Evolutionary conservation across 2,113 vertebrate species (phyloP).

Genomic region (Daboia siamensis): DNA sequence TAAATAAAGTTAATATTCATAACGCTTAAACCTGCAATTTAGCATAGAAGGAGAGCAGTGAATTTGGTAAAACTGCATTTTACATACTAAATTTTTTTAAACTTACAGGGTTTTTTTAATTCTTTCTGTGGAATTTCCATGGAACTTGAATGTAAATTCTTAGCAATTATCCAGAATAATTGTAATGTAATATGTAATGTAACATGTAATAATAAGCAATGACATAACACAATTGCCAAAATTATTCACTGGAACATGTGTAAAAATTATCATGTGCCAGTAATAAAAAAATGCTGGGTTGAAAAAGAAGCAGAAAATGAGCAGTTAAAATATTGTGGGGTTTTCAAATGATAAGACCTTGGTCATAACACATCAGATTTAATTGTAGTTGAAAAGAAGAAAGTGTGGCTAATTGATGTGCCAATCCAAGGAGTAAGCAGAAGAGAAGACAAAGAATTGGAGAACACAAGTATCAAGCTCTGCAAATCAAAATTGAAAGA

Average conservation of each 20-base stretch:
- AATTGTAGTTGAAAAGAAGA: background rate
- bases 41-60: background rate
- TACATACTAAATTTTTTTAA: background rate
- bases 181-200: too few relatives aligned
- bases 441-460: background rate
- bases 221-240: background rate
- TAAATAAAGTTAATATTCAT: background rate
- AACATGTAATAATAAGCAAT: background rate
- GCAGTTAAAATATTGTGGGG: background rate
- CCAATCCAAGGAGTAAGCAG: background rate
- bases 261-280: too few relatives aligned
- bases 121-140: background rate
- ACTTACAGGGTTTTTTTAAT: background rate
- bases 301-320: background rate
- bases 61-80: background rate
- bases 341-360: background rate
- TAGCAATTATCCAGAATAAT: background rate
- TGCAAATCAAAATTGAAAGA: background rate
- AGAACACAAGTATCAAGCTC: background rate
- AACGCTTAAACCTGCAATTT: background rate
- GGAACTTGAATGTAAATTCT: background rate
- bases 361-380: background rate
- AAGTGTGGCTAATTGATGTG: background rate
- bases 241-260: background rate
- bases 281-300: background rate